Base-by-base conservation (phyloP, 2,797 vertebrate genomes). In the Capromys pilorides region DNA sequence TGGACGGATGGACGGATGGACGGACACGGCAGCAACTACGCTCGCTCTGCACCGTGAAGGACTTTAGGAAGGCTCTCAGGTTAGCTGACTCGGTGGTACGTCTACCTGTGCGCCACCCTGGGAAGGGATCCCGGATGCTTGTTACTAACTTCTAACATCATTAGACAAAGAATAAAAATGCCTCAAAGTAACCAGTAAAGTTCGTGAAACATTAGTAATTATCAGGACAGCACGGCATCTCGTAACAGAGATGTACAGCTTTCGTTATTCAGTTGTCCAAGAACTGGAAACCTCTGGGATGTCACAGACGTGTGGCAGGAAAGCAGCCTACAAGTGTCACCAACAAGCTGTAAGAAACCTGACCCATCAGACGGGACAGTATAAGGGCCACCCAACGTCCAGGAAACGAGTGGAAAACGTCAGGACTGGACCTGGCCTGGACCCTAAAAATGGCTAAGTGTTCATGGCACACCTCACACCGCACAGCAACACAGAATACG, bases 161-260 rank as follows among this genome's bases (percentile, higher is more conserved):
- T 67, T 2, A 21, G 77, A n/a, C 26, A 88, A 28, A 80, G 64
- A 36, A 73, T 66, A 85, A 92, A 95, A 95, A 82, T 91, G 75
- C 5, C 28, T 90, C 69, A 24, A 1, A 75, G 21, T 45, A 86
- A 26, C 54, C 54, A 49, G 11, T 33, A 87, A 78, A 57, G 49
- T 54, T 88, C 67, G 61, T 54, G 49, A 95, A 77, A 11, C 51
- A 87, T 85, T 90, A 71, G 79, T 77, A 45, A 45, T 16, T 26
- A 73, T 88, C 71, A 33, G 21, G 7, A n/a, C 79, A 39, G 13
- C 3, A 41, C 31, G 62, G 11, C 18, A 45, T n/a, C 54, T 57
- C 18, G 36, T 90, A 49, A 94, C 39, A 33, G 87, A 88, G 45
- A 62, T 51, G 26, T 19, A 62, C 1, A 31, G 22, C n/a, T 69